Conservation (phyloP, 2,113 vertebrate genomes). For the Eonycteris spelaea region DNA sequence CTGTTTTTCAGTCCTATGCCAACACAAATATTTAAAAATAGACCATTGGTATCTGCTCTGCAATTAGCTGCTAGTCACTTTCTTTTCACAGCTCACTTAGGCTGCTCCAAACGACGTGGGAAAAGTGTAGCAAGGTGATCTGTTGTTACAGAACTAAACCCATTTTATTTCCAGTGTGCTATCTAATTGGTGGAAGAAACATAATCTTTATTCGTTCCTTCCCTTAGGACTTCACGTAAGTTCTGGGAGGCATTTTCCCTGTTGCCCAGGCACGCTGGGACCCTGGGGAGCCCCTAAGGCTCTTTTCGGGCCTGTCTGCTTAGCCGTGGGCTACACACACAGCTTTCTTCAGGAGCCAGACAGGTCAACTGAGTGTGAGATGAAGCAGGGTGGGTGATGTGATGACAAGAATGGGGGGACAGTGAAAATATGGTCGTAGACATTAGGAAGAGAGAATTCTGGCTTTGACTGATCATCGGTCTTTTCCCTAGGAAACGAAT, state of each 20-base stretch:
- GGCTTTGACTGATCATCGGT: background rate
- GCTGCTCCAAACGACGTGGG: no score
- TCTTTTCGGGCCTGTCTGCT: background rate
- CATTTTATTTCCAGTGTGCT: background rate
- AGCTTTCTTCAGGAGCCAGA: background rate
- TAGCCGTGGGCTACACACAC: background rate
- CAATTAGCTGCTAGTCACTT: no score
- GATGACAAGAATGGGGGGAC: fast-evolving
- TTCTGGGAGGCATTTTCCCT: background rate
- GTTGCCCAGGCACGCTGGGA: fast-evolving
- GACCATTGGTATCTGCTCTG: no score
- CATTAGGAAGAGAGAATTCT: background rate
- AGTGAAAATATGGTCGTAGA: background rate
- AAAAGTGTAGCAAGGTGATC: no score
- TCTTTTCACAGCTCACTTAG: no score
- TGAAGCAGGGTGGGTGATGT: background rate
- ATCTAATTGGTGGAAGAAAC: background rate
- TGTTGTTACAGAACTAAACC: background rate
- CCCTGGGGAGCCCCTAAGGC: fast-evolving
- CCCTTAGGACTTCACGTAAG: background rate
- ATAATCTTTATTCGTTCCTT: background rate
- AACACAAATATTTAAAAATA: no score
- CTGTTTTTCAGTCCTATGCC: no score
- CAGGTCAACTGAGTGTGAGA: background rate
- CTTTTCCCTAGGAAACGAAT: background rate